Conservation (phyloP, 2,888 invertebrate species). For the Drosophila mettleri region DNA sequence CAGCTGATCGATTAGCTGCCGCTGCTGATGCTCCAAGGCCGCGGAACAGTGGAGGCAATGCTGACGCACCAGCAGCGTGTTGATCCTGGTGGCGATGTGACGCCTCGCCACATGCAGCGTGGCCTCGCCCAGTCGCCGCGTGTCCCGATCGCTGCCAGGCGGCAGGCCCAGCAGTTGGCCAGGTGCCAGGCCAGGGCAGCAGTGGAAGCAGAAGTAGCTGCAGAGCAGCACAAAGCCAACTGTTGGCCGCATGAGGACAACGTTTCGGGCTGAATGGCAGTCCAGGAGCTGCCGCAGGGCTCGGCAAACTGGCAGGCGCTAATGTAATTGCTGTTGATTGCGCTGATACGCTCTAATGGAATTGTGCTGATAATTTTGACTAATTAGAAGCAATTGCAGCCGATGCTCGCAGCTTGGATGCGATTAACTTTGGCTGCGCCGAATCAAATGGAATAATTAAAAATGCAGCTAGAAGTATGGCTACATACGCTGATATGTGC, state of each 20-base stretch:
- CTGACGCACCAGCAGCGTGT: conserved; percentile 64
- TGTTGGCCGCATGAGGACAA: conserved; percentile 16
- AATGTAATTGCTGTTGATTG: conserved; percentile 51
- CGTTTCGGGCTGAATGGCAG: conserved; percentile 18
- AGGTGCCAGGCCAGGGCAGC: background rate
- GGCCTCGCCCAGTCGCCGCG: conserved; percentile 36
- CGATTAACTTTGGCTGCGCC: conserved; percentile 1
- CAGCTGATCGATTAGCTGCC: conserved; percentile 58
- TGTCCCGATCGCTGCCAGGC: conserved; percentile 23
- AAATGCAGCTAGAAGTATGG: background rate
- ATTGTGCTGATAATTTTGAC: conserved; percentile 43
- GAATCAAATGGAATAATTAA: conserved; percentile 1
- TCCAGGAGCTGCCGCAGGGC: conserved; percentile 21
- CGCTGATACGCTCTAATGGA: conserved; percentile 31
- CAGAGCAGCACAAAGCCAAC: conserved; percentile 4
- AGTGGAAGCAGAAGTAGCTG: conserved; percentile 1
- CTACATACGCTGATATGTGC: background rate
- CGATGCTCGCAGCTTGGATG: conserved; percentile 1
- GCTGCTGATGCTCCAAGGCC: conserved; percentile 41
- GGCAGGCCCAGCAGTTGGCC: conserved; percentile 4
- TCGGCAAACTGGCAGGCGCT: conserved; percentile 21
- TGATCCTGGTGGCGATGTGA: conserved; percentile 67
- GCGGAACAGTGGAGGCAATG: conserved; percentile 41
- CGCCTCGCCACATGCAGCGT: conserved; percentile 49
- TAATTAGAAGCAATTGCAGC: conserved; percentile 39